phyloP scores from a whole-genome alignment of 2,888 invertebrate genomes.

The Dyspetes luteomarginatus region DNA sequence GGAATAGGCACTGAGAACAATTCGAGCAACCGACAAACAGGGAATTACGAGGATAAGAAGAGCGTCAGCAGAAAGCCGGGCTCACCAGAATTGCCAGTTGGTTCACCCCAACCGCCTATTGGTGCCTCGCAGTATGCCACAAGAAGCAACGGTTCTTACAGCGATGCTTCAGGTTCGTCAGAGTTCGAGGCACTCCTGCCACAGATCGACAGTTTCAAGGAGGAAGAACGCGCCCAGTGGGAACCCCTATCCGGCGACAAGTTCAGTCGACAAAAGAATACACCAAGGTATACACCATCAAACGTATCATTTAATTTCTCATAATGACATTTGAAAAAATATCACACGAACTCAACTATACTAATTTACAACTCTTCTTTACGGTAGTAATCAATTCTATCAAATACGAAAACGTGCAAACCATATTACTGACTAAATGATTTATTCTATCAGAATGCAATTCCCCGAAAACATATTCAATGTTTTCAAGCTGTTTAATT shows the following conservation, averaged over 20 bases:
- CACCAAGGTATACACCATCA: conserved; percentile 77
- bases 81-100: conserved; percentile 73
- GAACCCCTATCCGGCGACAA: conserved; percentile 84
- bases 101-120: conserved; percentile 76
- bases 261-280: conserved; percentile 81
- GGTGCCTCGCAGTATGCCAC: conserved; percentile 82
- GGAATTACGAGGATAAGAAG: conserved; percentile 75
- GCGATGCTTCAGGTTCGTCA: conserved; percentile 81
- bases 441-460: too few relatives aligned
- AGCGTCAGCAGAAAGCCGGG: conserved; percentile 68
- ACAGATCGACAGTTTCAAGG: conserved; percentile 82
- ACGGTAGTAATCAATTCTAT: too few relatives aligned
- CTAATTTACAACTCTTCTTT: too few relatives aligned
- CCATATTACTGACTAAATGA: too few relatives aligned
- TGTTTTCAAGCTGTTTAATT: too few relatives aligned
- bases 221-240: conserved; percentile 85
- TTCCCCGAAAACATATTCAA: too few relatives aligned
- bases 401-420: too few relatives aligned
- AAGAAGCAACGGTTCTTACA: conserved; percentile 86
- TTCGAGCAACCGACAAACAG: conserved; percentile 70
- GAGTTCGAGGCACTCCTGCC: conserved; percentile 84
- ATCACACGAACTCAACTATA: too few relatives aligned
- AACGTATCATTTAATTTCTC: too few relatives aligned
- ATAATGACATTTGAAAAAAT: too few relatives aligned
- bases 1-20: conserved; percentile 65